Evolutionary conservation across 2,888 invertebrate species (phyloP).

Genomic region (Luperina nickerlii): DNA sequence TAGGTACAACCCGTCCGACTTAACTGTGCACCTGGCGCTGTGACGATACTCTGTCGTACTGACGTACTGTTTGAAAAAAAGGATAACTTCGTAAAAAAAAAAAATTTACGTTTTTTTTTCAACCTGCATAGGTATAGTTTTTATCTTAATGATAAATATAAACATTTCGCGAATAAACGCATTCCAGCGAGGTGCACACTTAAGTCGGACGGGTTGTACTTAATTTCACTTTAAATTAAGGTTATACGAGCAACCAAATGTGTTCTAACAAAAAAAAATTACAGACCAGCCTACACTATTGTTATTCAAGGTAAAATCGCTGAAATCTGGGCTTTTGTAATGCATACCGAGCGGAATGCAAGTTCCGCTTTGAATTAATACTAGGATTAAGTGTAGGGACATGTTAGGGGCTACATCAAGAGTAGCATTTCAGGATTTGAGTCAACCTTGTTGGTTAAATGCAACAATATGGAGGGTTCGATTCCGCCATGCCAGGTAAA

Average conservation of each 20-base stretch:
- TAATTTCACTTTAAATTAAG: slow-evolving; percentile 40
- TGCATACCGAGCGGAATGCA: slow-evolving; percentile 47
- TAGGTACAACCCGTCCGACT: too few relatives aligned
- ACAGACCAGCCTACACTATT: not conserved
- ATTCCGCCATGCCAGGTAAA: slow-evolving; percentile 41
- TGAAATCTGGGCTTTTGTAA: slow-evolving; percentile 48
- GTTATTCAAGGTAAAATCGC: not conserved
- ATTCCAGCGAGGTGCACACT: too few relatives aligned
- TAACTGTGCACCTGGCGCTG: too few relatives aligned
- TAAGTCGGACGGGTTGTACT: too few relatives aligned
- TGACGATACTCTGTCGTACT: too few relatives aligned
- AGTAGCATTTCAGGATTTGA: slow-evolving; percentile 12
- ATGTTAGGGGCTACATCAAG: slow-evolving; percentile 22
- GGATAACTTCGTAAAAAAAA: too few relatives aligned
- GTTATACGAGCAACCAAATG: not conserved
- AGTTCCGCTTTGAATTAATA: slow-evolving; percentile 30
- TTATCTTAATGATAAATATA: too few relatives aligned
- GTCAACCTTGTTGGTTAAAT: not conserved
- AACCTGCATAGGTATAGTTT: too few relatives aligned
- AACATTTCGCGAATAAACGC: too few relatives aligned
- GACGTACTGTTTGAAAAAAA: too few relatives aligned
- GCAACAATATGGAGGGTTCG: slow-evolving; percentile 42
- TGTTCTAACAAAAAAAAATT: not conserved
- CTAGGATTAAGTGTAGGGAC: slow-evolving; percentile 41
- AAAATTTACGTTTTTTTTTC: too few relatives aligned